Conservation (phyloP, 2,113 vertebrate genomes). For the Propithecus coquereli region DNA sequence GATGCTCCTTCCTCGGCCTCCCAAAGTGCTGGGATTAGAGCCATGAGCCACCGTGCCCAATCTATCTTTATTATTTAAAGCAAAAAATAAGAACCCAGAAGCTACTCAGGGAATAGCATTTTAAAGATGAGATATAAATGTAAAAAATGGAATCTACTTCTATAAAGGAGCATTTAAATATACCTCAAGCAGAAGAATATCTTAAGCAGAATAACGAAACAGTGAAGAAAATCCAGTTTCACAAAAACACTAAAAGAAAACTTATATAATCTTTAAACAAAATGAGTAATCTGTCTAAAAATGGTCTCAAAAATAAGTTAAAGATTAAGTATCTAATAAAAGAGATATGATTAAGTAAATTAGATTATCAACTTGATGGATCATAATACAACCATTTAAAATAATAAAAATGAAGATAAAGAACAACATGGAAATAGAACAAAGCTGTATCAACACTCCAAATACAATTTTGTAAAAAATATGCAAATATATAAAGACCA, state of each 20-base stretch:
- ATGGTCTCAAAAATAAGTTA: neutral
- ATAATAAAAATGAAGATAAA: neutral
- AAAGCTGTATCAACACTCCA: neutral
- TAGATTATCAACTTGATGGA: neutral
- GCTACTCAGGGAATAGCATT: neutral
- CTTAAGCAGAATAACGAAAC: neutral
- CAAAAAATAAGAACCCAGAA: neutral
- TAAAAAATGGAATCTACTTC: neutral
- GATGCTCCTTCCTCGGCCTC: too few species aligned
- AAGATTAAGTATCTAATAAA: neutral
- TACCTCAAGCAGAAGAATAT: neutral
- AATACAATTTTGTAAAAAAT: neutral
- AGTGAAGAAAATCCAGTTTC: neutral
- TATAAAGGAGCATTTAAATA: neutral
- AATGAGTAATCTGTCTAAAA: neutral
- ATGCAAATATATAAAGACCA: neutral
- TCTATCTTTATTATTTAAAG: neutral
- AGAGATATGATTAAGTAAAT: neutral
- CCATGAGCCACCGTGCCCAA: too few species aligned
- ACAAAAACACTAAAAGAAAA: neutral
- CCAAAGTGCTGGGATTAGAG: too few species aligned
- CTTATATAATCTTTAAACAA: neutral
- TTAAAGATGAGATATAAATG: constrained; percentile 13
- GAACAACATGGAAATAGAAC: neutral
- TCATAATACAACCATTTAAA: neutral